These are phyloP conservation scores for Vireo altiloquus DNA, from an alignment of 2,113 vertebrate genomes.

Conservation along the genomic window DNA sequence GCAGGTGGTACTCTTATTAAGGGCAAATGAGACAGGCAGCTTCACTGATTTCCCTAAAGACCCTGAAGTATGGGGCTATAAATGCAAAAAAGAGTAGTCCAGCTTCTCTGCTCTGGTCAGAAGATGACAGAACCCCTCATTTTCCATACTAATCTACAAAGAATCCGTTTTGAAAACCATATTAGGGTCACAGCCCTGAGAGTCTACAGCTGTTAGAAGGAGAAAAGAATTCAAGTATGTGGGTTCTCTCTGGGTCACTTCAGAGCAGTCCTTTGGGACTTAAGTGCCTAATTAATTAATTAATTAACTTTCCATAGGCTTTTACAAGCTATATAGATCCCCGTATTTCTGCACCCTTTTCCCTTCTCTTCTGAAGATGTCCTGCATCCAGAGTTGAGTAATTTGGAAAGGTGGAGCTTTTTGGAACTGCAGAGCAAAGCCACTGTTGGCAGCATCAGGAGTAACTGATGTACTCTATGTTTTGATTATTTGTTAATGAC, in stretches of 20 bases:
- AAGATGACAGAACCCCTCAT: not conserved
- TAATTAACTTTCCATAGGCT: not conserved
- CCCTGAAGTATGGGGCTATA: not conserved
- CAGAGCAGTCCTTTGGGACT: not conserved
- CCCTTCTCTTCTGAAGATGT: not conserved
- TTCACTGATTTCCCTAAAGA: not conserved
- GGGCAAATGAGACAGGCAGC: not conserved
- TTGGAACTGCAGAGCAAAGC: not conserved
- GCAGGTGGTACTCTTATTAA: not conserved
- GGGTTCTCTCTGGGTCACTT: not conserved
- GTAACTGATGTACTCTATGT: not conserved
- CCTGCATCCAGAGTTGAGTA: not conserved
- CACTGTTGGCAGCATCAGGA: not conserved
- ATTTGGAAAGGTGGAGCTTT: not conserved
- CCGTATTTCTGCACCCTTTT: fast-evolving
- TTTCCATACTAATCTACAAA: not conserved
- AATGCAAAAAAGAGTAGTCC: not conserved
- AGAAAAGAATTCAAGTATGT: not conserved
- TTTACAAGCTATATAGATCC: not conserved
- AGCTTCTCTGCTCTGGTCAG: not conserved
- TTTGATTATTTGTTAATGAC: not conserved
- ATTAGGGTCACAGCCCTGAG: not conserved
- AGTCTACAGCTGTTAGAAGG: not conserved
- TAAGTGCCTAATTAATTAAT: not conserved
- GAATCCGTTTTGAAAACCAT: not conserved